Evolutionary conservation across 2,113 vertebrate species (phyloP).

Genomic region (Mustela nigripes): DNA sequence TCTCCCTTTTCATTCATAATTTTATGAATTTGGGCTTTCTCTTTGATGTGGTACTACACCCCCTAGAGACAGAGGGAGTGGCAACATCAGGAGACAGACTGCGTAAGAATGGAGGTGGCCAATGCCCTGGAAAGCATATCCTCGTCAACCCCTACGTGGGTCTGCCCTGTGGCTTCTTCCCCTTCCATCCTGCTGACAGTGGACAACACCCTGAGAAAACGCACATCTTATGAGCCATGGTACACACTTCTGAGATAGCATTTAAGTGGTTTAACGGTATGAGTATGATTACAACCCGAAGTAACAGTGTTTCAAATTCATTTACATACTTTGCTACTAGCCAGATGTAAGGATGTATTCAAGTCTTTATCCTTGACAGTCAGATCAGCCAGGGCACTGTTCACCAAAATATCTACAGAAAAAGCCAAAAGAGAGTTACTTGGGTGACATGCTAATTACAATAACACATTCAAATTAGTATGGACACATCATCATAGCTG

Average conservation of each 20-base stretch:
- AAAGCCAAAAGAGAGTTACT: conserved; percentile 59
- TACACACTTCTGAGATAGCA: neutral
- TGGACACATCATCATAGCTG: neutral
- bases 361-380: conserved; percentile 92
- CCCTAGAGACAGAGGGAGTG: neutral
- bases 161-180: neutral
- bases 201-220: neutral
- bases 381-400: conserved; percentile 89
- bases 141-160: neutral
- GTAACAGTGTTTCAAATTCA: neutral
- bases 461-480: neutral
- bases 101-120: neutral
- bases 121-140: neutral
- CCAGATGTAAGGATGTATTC: conserved; percentile 96
- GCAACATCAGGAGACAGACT: neutral
- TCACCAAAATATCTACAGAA: conserved; percentile 93
- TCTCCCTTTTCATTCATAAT: too few relatives aligned
- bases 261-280: neutral
- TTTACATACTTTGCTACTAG: conserved; percentile 95
- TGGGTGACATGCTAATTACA: neutral
- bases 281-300: neutral
- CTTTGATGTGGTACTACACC: neutral
- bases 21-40: too few relatives aligned
- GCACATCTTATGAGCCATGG: neutral
- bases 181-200: neutral